Evolutionary conservation across 2,888 invertebrate species (phyloP), one percentile per base, ranked within the genome.

Genomic region (Ferrisia virgata): DNA sequence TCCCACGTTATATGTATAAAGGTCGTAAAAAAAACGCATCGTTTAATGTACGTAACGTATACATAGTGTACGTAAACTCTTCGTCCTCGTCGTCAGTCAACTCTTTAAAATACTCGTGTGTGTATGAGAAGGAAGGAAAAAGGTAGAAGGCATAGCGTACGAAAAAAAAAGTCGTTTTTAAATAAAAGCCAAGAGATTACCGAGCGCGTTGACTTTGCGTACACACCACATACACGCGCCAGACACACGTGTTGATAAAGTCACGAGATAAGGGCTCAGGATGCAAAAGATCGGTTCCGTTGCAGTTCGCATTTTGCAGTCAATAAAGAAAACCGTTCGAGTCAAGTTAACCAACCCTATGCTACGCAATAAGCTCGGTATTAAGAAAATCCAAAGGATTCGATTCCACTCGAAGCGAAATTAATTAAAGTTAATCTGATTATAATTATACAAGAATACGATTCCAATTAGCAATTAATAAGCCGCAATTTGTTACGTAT

Each of bases 161-260:
- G n/a, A n/a, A n/a, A 40, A 25, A 78, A 78, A 33, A 76, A 2
- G 11, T 25, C 64, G 28, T 64, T 79, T 79, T 79, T 79, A 79
- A 79, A 79, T 79, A 79, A 79, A 78, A 28, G 64, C 40, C 13
- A 22, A 43, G 79, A 79, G 79, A 79, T 79, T 79, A 79, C 39
- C 47, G n/a, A n/a, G 43, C 43, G 2, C 18, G 28, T 79, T 43
- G 39, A 47, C 47, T 79, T 31, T 31, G 43, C 79, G 8, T 22
- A 47, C 79, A 40, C 25, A 33, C 47, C 64, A 1, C 28, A 64
- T 18, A 18, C 53, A 22, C 53, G 53, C 22, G 22, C 8, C 36
- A 5, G 40, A 22, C 53, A 64, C 82, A 82, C 82, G 82, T 82
- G 82, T 82, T 82, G 82, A 82, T 82, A 69, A 82, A 82, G 69